Evolutionary conservation across 2,888 invertebrate species (phyloP), one percentile per base, ranked within the genome.

Genomic region (Vandiemenella viatica): DNA sequence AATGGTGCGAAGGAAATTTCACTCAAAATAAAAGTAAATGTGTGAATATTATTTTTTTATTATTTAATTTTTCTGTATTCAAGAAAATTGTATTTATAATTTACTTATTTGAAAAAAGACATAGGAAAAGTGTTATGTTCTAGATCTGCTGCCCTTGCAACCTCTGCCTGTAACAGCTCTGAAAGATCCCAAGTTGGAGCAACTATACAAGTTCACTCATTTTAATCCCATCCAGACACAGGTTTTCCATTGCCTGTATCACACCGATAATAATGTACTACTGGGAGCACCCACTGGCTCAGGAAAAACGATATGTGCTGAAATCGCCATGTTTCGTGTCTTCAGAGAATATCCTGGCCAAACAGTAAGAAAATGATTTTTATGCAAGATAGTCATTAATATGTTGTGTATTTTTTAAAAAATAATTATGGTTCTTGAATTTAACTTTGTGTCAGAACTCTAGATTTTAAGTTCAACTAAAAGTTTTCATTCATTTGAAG

Each of bases 181-280:
- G 15, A 78, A 84, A 57, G 82, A 93, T 60, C 69, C 77, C 0
- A 64, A 72, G 1, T 89, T 80, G 60, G 85, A 96, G 64, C 71
- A 76, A 45, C 71, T 98, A 3, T 98, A 93, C 70, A 76, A 73
- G 53, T 98, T 96, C 66, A 79, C 81, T 0, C 93, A 95, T 65
- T 98, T 98, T 71, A 99, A 99, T 70, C 95, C 97, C 1, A 92
- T 99, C 56, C 97, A 97, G 69, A 95, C 95, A 0, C 96, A 98
- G 71, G 84, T 98, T 54, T 99, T 98, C 66, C 92, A 96, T 66
- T 86, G 89, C 43, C 70, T 98, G 5, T 98, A 93, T 67, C 87
- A 97, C 63, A 92, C 91, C 0, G 92, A 98, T 60, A 77, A 80
- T 57, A 97, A 97, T 63, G 86, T 93, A 6, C 69, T 99, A 19